Percentiles rank a stretch among this genome's conserved stretches.
phyloP scores from a whole-genome alignment of 2,113 vertebrate species.

The Rana temporaria region DNA sequence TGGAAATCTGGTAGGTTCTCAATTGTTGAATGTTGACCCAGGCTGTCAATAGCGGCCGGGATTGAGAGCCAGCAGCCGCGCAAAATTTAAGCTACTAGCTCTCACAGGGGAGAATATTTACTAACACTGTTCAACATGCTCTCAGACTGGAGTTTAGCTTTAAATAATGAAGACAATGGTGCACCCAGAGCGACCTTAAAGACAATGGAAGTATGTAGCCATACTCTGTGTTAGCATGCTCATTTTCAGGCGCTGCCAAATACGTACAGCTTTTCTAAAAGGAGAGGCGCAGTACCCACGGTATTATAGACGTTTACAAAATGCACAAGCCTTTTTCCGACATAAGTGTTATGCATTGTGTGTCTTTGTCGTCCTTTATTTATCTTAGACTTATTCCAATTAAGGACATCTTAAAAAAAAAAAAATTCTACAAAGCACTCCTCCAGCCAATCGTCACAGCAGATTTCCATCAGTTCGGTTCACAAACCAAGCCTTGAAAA shows the following conservation, averaged over 20 bases:
- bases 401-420: conserved; percentile 28
- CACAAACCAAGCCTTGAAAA: conserved; percentile 21
- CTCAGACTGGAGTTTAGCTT: no score
- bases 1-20: no score
- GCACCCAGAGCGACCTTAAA: background rate
- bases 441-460: conserved; percentile 16
- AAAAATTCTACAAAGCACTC: conserved; percentile 15
- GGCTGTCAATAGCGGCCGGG: no score
- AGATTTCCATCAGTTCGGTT: conserved; percentile 17
- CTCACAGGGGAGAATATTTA: no score
- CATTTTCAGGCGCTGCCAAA: conserved; percentile 52
- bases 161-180: conserved; percentile 4
- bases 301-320: conserved; percentile 30
- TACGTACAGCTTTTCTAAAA: conserved; percentile 34
- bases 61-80: no score
- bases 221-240: conserved; percentile 48
- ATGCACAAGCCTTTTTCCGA: conserved; percentile 36
- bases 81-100: no score
- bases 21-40: no score
- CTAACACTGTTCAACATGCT: no score
- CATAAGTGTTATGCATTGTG: conserved; percentile 30
- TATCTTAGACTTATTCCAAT: conserved; percentile 18
- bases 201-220: conserved; percentile 46
- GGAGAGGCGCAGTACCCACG: conserved; percentile 18
- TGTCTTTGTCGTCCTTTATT: conserved; percentile 19